Base-by-base conservation (phyloP, 2,797 vertebrate species). In the Ambastaia sidthimunki region DNA sequence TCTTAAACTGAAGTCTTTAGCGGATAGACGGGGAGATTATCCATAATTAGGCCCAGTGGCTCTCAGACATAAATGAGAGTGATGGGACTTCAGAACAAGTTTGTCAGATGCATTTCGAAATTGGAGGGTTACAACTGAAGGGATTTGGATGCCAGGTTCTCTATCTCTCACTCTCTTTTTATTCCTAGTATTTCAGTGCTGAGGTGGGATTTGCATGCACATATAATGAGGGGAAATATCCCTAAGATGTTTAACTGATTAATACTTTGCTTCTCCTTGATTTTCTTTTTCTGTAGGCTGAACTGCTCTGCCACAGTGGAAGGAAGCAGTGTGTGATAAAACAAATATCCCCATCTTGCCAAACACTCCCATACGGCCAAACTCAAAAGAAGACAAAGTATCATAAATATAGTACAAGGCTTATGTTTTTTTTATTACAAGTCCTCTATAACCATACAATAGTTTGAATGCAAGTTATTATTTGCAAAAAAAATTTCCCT, bases 341-440 rank as follows among this genome's bases (percentile, higher is more conserved):
- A 91, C 89, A 91, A 92, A 94, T 93, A 93, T 92, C 87, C 90
- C 88, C 88, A 82, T 85, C 89, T 88, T 89, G 70, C 47, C 71
- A 1, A 86, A 88, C 89, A 91, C 91, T 91, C 90, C 92, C 92
- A 90, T 90, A 89, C 90, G 9, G 10, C 10, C 41, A 10, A 23
- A 10, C 18, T 21, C 47, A 48, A n/a, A 55, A 13, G 10, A 44
- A 7, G 41, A 44, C 10, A 44, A 44, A 44, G 10, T 37, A 57
- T 10, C 1, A 59, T 12, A 59, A 59, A 59, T 59, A 59, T 11
- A 13, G 11, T 12, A 57, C 21, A 19, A 57, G 54, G 21, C 19
- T 23, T 44, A 44, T 44, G 41, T 2, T 10, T 2, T 37, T 37
- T 44, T 44, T 10, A 44, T 10, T 44, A 44, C 41, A 44, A 10